Base-by-base conservation (phyloP, 2,113 vertebrate genomes). In the Oncorhynchus nerka region DNA sequence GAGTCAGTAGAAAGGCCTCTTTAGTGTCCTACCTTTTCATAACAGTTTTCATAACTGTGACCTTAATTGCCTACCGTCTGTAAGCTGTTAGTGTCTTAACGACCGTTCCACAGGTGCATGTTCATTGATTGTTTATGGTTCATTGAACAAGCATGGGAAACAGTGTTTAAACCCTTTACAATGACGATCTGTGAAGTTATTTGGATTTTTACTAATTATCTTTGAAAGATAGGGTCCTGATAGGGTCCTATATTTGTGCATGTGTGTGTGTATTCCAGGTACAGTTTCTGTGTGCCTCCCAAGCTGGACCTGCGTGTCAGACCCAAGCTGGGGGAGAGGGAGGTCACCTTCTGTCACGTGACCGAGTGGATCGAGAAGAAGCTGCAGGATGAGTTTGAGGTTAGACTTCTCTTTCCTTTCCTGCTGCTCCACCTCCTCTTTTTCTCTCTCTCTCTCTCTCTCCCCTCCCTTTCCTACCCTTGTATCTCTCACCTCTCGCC, bases 361-460 rank as follows among this genome's bases (percentile, higher is more conserved):
- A 97, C 93, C 0, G 96, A 97, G 82, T 96, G 95, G 95, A 97
- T 97, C 0, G 94, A 96, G 87, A 96, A 86, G 88, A 97, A 95
- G 80, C 92, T 97, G 30, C 91, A 96, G 86, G 93, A 95, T 0
- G 95, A 97, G 79, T 96, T 97, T 72, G 94, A 97, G 95, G 96
- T 97, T 1, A 57, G 49, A 16, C 19, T 22, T 26, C 1, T 28
- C 4, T 70, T 66, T 59, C 28, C 15, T 6, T 3, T 66, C 28
- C 12, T 32, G 19, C 49, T 59, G 16, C 49, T 59, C 4, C 16
- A n/a, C 8, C 24, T 72, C 24, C 48, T n/a, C n/a, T n/a, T n/a
- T 71, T 6, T 19, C 70, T 20, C 2, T 24, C 55, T 61, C 72
- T 16, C n/a, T 7, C 55, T 11, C 8, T 8, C 55, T 24, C 3